Evolutionary conservation across 2,888 invertebrate genomes (phyloP).

Genomic region (Stramonita haemastoma): DNA sequence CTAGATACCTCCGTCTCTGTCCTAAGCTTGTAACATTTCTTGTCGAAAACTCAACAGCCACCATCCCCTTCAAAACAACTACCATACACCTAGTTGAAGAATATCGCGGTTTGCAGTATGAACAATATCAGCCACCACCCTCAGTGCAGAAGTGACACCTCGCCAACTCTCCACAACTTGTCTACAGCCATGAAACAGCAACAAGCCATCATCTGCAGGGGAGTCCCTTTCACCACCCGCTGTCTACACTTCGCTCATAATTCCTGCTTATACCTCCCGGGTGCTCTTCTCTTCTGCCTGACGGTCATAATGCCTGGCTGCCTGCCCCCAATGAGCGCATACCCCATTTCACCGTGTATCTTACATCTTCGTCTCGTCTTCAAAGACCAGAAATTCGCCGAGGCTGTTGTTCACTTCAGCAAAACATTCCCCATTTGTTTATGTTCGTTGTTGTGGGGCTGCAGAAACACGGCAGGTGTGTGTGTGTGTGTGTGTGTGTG

Average conservation of each 20-base stretch:
- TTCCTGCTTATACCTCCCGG: conserved; percentile 24
- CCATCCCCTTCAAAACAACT: not conserved
- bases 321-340: conserved; percentile 24
- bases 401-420: conserved; percentile 8
- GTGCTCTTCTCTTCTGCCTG: not conserved
- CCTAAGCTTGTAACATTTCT: not conserved
- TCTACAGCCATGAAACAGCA: not conserved
- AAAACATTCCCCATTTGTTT: conserved; percentile 13
- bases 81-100: not conserved
- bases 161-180: conserved; percentile 13
- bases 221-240: not conserved
- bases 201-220: not conserved
- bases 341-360: conserved; percentile 25
- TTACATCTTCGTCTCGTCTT: not conserved
- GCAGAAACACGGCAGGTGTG: no score
- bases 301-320: conserved; percentile 17
- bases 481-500: no score
- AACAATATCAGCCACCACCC: not conserved
- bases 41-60: not conserved
- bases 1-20: not conserved
- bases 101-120: not conserved
- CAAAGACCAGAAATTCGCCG: not conserved
- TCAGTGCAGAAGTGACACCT: conserved; percentile 19
- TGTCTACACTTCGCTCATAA: not conserved
- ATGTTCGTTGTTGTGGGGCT: not conserved